These are phyloP conservation scores for Actinernus sp. DNA, from an alignment of 92 coral and sea anemone species.

Conservation along the genomic window DNA sequence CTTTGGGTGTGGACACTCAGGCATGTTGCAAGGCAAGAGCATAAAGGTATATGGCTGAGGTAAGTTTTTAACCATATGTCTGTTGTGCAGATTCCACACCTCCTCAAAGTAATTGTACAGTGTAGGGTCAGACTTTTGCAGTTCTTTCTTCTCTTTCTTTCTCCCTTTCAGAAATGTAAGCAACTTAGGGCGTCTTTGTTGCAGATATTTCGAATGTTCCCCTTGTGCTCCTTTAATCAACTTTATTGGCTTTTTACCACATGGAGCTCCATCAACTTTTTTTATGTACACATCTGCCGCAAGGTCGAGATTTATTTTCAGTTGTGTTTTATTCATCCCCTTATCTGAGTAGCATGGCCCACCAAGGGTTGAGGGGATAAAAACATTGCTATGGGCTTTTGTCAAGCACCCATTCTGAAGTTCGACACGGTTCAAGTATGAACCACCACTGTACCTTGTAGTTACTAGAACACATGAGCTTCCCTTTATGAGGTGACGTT, in stretches of 20 bases:
- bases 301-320: slow-evolving; percentile 25
- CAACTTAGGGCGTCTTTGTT: slow-evolving; percentile 40
- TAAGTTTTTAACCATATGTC: slow-evolving; percentile 43
- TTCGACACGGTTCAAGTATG: slow-evolving; percentile 53
- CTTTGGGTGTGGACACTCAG: slow-evolving; percentile 40
- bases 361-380: slow-evolving; percentile 55
- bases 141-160: slow-evolving; percentile 25
- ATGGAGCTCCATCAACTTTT: slow-evolving; percentile 60
- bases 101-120: slow-evolving; percentile 44
- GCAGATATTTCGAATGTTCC: slow-evolving; percentile 29
- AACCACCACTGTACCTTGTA: slow-evolving; percentile 62
- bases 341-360: slow-evolving; percentile 46
- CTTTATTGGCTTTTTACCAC: slow-evolving; percentile 40
- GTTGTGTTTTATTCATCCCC: slow-evolving; percentile 54
- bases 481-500: slow-evolving; percentile 41
- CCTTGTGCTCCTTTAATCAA: slow-evolving; percentile 56
- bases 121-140: slow-evolving; percentile 31
- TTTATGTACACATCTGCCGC: slow-evolving; percentile 68
- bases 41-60: slow-evolving; percentile 48
- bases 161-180: slow-evolving; percentile 52
- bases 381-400: slow-evolving; percentile 46
- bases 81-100: slow-evolving; percentile 46
- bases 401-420: slow-evolving; percentile 55
- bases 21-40: slow-evolving; percentile 30
- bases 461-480: slow-evolving; percentile 29